These are phyloP conservation scores for Periophthalmus modestus DNA, from an alignment of 2,113 vertebrate species.

Conservation along the genomic window DNA sequence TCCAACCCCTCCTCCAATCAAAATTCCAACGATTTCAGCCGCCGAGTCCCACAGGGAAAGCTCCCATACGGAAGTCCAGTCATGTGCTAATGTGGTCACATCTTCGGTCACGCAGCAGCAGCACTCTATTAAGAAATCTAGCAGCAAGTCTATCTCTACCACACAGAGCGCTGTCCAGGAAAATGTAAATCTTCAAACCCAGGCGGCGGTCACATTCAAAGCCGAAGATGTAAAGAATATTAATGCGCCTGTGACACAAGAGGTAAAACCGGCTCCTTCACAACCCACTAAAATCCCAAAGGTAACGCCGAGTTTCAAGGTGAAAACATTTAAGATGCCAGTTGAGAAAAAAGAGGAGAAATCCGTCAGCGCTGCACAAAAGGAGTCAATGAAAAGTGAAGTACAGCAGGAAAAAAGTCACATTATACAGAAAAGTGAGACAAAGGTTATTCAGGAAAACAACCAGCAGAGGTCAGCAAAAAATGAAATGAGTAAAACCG, in stretches of 20 bases:
- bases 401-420: conserved; percentile 36
- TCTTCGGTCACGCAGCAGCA: conserved; percentile 58
- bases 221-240: conserved; percentile 66
- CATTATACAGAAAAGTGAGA: conserved; percentile 43
- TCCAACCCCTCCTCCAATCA: conserved; percentile 11
- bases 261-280: conserved; percentile 54
- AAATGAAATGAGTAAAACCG: conserved; percentile 40
- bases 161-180: conserved; percentile 66
- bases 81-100: conserved; percentile 39
- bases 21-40: conserved; percentile 31
- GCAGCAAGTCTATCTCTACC: conserved; percentile 52
- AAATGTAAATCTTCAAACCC: conserved; percentile 62
- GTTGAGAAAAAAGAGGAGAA: conserved; percentile 65
- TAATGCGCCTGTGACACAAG: conserved; percentile 54
- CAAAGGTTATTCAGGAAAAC: conserved; percentile 46
- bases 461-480: conserved; percentile 41
- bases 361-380: conserved; percentile 35
- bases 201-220: conserved; percentile 59
- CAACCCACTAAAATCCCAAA: conserved; percentile 75
- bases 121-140: conserved; percentile 63
- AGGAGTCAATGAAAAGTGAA: conserved; percentile 45
- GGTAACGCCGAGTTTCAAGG: conserved; percentile 78
- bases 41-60: conserved; percentile 31
- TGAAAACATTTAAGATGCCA: conserved; percentile 78
- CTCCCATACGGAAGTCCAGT: conserved; percentile 45